Percentiles rank a stretch among this genome's conserved stretches.
phyloP scores from a whole-genome alignment of 1,140 invertebrate species.

The Heliconius congener region DNA sequence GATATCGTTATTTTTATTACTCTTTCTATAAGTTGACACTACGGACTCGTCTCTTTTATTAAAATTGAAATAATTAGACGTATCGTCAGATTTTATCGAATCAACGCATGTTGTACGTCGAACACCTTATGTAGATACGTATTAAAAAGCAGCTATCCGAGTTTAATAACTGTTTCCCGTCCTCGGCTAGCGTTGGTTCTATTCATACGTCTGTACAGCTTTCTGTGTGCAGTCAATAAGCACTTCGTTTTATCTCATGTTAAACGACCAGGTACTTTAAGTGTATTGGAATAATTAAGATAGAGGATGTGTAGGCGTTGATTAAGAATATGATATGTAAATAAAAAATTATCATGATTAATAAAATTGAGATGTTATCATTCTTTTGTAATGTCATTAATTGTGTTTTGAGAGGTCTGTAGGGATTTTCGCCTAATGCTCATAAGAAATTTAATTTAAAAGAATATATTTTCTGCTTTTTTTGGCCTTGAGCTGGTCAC shows the following conservation, averaged over 20 bases:
- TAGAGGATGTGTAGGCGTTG: constrained; percentile 14
- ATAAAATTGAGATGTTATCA: background rate
- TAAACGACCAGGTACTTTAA: constrained; percentile 37
- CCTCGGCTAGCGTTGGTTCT: constrained; percentile 6
- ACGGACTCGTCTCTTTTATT: background rate
- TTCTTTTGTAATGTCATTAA: background rate
- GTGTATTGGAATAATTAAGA: constrained; percentile 34
- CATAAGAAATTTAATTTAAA: no score
- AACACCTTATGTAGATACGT: background rate
- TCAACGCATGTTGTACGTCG: constrained; percentile 2
- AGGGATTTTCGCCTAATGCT: no score
- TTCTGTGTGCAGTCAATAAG: constrained; percentile 36
- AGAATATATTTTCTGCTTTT: no score
- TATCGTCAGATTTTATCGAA: background rate
- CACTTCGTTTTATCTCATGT: constrained; percentile 36
- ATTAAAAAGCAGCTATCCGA: constrained; percentile 12
- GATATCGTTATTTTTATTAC: background rate
- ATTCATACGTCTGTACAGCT: constrained; percentile 18
- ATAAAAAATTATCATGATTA: background rate
- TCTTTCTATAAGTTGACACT: background rate
- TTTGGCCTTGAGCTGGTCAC: no score
- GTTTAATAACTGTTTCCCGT: constrained; percentile 21
- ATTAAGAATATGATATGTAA: background rate
- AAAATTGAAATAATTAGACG: background rate
- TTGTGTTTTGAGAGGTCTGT: no score